Evolutionary conservation across 2,888 invertebrate species (phyloP).

Genomic region (Heliconius charithonia): DNA sequence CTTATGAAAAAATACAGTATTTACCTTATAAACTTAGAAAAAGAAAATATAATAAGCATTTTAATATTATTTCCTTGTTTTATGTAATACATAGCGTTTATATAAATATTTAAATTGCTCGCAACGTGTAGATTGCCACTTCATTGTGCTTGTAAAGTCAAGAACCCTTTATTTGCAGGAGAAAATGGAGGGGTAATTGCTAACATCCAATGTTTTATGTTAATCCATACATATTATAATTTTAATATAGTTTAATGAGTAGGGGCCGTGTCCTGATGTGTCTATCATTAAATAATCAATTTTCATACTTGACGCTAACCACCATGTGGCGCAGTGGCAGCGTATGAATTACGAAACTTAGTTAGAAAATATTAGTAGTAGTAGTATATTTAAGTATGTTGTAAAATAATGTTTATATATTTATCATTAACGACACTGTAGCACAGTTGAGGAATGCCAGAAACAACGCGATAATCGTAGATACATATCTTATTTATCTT

Average conservation of each 20-base stretch:
- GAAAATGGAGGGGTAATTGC: conserved; percentile 45
- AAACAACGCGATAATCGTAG: too few species aligned
- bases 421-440: too few species aligned
- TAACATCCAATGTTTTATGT: conserved; percentile 43
- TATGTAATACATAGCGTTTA: conserved; percentile 34
- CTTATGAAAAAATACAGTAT: not conserved
- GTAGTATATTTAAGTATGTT: not conserved
- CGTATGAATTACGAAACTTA: not conserved
- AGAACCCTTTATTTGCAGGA: conserved; percentile 47
- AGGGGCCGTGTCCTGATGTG: conserved; percentile 6
- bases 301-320: conserved; percentile 6
- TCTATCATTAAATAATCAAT: conserved; percentile 34
- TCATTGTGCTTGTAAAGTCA: conserved; percentile 46
- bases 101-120: conserved; percentile 45
- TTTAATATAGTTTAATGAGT: conserved; percentile 31
- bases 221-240: conserved; percentile 32
- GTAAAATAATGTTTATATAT: too few species aligned
- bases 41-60: not conserved
- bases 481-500: too few species aligned
- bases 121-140: conserved; percentile 34
- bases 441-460: too few species aligned
- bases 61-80: conserved; percentile 13
- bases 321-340: not conserved
- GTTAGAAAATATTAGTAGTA: too few species aligned
- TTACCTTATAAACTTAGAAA: not conserved